Conservation (phyloP, 2,888 invertebrate species). For the Calephelis perditalis region DNA sequence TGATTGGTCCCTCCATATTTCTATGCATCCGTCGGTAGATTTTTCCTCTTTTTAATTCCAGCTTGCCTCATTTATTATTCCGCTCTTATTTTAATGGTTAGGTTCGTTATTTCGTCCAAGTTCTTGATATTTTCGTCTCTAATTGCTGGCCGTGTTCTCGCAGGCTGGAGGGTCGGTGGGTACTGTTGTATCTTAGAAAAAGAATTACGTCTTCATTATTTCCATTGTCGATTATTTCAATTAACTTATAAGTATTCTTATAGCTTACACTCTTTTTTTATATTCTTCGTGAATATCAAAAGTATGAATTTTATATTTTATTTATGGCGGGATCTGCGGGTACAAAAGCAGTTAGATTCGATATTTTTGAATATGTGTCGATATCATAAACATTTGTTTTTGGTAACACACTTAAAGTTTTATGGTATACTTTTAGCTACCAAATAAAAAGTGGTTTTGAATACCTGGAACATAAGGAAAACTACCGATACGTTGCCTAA, state of each 20-base stretch:
- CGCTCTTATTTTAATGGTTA: conserved; percentile 74
- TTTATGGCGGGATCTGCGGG: background rate
- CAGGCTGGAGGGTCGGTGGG: conserved; percentile 42
- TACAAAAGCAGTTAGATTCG: too few relatives aligned
- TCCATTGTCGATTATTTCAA: conserved; percentile 14
- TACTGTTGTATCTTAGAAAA: conserved; percentile 20
- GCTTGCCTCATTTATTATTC: conserved; percentile 66
- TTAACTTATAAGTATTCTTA: background rate
- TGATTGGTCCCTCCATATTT: conserved; percentile 75
- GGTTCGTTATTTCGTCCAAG: conserved; percentile 65
- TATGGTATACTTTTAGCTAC: too few relatives aligned
- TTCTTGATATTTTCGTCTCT: conserved; percentile 67
- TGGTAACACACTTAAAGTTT: too few relatives aligned
- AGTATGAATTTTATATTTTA: background rate
- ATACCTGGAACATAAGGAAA: too few relatives aligned
- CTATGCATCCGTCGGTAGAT: conserved; percentile 62
- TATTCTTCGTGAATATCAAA: background rate
- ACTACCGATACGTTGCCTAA: too few relatives aligned
- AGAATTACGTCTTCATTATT: conserved; percentile 8
- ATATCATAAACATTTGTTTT: too few relatives aligned
- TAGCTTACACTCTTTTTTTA: background rate
- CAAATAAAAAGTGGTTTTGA: too few relatives aligned
- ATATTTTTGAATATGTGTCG: too few relatives aligned
- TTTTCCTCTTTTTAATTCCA: conserved; percentile 45
- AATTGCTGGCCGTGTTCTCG: conserved; percentile 52